Evolutionary conservation across 2,888 invertebrate species (phyloP).

Genomic region (Cacoxenus indagator): DNA sequence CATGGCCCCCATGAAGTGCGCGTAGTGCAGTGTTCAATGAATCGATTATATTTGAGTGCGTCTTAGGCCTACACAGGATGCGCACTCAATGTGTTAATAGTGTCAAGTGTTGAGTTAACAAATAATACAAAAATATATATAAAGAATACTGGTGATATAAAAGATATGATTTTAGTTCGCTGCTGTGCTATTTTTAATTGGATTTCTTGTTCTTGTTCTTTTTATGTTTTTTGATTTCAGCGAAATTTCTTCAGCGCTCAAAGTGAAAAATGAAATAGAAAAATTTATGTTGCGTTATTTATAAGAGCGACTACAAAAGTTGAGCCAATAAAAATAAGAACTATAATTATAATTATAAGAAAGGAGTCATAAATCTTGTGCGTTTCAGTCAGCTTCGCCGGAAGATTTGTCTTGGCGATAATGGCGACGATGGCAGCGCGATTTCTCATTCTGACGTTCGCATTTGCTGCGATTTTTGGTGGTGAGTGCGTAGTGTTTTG

Average conservation of each 20-base stretch:
- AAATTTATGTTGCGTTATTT: constrained; percentile 6
- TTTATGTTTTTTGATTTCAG: constrained; percentile 17
- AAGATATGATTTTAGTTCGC: neutral
- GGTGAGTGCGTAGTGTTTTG: constrained; percentile 29
- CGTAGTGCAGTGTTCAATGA: too few relatives aligned
- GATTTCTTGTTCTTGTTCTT: constrained; percentile 23
- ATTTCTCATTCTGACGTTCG: constrained; percentile 26
- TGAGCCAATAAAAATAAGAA: too few relatives aligned
- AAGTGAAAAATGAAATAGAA: neutral
- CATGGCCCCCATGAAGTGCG: too few relatives aligned
- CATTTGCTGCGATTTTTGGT: constrained; percentile 26
- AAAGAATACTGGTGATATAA: neutral
- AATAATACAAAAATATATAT: constrained; percentile 3
- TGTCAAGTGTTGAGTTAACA: constrained; percentile 8
- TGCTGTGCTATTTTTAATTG: neutral
- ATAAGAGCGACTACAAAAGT: neutral
- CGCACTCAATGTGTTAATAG: constrained; percentile 5
- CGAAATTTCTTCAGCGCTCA: constrained; percentile 6
- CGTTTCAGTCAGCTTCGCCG: neutral
- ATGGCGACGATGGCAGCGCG: constrained; percentile 17
- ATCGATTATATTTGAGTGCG: neutral
- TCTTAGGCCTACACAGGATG: neutral
- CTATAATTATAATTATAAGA: neutral
- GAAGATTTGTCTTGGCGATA: too few relatives aligned
- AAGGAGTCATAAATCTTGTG: constrained; percentile 13